Evolutionary conservation across 2,888 invertebrate genomes (phyloP).

Genomic region (Andrena bicolor): DNA sequence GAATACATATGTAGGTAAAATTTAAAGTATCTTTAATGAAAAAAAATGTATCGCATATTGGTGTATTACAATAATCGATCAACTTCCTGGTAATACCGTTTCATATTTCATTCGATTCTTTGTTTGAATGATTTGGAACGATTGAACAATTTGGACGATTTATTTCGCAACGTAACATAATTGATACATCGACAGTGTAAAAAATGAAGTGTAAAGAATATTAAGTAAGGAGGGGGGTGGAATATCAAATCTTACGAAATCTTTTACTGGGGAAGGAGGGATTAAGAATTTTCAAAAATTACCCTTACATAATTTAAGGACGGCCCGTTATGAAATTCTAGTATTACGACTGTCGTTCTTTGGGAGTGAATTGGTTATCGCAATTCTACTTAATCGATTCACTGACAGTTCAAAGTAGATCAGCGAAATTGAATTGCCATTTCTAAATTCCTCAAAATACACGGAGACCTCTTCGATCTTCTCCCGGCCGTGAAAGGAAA

Average conservation of each 20-base stretch:
- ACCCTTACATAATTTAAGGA: too few species aligned
- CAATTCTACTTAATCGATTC: too few species aligned
- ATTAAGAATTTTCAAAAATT: too few species aligned
- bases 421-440: neutral
- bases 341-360: neutral
- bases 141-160: too few species aligned
- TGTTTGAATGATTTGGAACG: too few species aligned
- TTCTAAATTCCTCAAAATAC: neutral
- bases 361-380: neutral
- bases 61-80: constrained; percentile 11
- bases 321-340: neutral
- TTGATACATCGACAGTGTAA: neutral
- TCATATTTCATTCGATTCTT: too few species aligned
- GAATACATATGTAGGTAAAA: constrained; percentile 10
- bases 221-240: too few species aligned
- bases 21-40: neutral
- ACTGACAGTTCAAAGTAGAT: neutral
- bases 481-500: neutral
- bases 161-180: too few species aligned
- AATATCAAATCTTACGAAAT: too few species aligned
- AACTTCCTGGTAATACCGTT: neutral
- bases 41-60: constrained; percentile 14
- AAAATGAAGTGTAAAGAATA: too few species aligned
- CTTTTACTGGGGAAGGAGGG: too few species aligned
- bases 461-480: neutral